A percentile compares a stretch with the other conserved stretches of the same genome.
phyloP scores from a whole-genome alignment of 92 coral and sea anemone genomes.

The Epizoanthus ramosus region DNA sequence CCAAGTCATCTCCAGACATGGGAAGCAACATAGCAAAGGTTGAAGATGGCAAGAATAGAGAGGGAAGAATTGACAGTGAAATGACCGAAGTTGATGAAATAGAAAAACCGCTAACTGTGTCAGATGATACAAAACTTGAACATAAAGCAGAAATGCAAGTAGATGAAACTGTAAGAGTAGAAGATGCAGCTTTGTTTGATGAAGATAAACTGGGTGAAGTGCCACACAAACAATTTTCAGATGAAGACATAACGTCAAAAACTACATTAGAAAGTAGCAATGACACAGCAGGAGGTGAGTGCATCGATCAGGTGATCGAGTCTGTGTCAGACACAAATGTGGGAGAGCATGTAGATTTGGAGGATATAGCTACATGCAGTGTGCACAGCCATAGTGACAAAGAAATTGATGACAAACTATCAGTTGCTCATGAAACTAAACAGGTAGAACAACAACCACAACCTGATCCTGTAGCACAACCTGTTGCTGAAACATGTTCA shows the following conservation, averaged over 20 bases:
- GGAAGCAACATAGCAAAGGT: background rate
- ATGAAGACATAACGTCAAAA: background rate
- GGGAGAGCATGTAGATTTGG: background rate
- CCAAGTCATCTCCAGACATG: slow-evolving; percentile 23
- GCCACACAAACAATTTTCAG: background rate
- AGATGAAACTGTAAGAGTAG: background rate
- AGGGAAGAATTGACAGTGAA: background rate
- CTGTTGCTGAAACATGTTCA: background rate
- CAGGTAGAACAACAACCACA: background rate
- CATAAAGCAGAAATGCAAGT: background rate
- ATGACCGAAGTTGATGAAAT: slow-evolving; percentile 1
- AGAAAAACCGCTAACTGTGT: slow-evolving; percentile 9
- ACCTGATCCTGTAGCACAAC: background rate
- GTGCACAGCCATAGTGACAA: background rate
- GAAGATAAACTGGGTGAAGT: background rate
- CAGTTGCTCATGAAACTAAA: background rate
- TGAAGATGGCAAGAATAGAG: background rate
- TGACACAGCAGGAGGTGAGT: too few species aligned
- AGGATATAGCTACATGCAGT: background rate
- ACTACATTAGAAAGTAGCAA: too few species aligned
- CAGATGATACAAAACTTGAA: background rate
- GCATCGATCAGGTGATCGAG: too few species aligned
- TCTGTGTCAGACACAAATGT: too few species aligned
- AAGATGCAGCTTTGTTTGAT: background rate
- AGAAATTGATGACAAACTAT: background rate